Percentiles rank a stretch among this genome's conserved stretches.
These are phyloP conservation scores for Spilarctia lutea DNA, from an alignment of 2,888 invertebrate genomes.

Conservation along the genomic window DNA sequence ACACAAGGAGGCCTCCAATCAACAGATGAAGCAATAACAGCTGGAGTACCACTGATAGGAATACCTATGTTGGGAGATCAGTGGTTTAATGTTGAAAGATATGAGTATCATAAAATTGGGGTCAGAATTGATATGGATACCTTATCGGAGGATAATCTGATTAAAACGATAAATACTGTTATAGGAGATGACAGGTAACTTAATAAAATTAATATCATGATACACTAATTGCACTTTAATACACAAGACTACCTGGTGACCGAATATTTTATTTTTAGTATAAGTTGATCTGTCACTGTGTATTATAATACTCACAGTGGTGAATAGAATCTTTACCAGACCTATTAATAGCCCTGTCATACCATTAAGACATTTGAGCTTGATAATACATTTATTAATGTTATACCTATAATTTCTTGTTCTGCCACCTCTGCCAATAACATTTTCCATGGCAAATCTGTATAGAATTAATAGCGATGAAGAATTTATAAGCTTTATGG, in stretches of 20 bases:
- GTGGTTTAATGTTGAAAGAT: constrained; percentile 63
- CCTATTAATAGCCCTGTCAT: neutral
- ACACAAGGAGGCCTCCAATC: constrained; percentile 79
- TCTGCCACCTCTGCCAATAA: too few relatives aligned
- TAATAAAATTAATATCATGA: constrained; percentile 8
- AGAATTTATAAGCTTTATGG: too few relatives aligned
- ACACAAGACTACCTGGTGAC: neutral
- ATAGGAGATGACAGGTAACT: constrained; percentile 19
- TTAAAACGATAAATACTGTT: constrained; percentile 14
- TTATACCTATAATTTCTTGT: too few relatives aligned
- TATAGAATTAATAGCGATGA: too few relatives aligned
- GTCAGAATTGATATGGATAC: constrained; percentile 19
- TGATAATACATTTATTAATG: too few relatives aligned
- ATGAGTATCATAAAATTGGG: constrained; percentile 30
- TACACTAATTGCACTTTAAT: neutral
- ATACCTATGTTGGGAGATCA: constrained; percentile 73
- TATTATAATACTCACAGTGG: too few relatives aligned
- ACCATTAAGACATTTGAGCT: too few relatives aligned
- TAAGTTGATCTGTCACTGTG: too few relatives aligned
- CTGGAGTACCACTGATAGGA: constrained; percentile 63
- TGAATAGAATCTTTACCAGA: neutral
- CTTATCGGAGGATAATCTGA: constrained; percentile 8
- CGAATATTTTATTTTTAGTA: neutral
- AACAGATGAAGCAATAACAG: constrained; percentile 70
- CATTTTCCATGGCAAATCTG: too few relatives aligned